phyloP scores from a whole-genome alignment of 2,888 invertebrate species.

The Drosophila niveifrons region DNA sequence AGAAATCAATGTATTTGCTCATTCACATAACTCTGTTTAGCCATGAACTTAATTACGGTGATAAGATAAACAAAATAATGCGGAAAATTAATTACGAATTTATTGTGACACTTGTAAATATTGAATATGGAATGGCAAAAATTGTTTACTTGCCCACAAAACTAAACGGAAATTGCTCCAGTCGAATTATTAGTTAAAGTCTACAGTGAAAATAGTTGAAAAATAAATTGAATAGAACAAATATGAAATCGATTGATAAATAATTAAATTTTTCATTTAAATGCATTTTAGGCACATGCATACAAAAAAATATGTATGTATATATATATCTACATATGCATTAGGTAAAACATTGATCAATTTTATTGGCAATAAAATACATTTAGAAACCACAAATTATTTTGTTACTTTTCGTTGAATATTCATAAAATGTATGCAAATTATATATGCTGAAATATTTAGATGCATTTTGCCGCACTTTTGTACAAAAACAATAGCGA shows the following conservation, averaged over 20 bases:
- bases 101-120: constrained; percentile 1
- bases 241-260: background rate
- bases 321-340: background rate
- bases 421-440: background rate
- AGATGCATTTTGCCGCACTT: background rate
- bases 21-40: constrained; percentile 5
- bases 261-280: constrained; percentile 4
- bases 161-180: constrained; percentile 11
- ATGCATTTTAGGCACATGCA: background rate
- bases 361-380: constrained; percentile 4
- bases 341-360: background rate
- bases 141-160: constrained; percentile 19
- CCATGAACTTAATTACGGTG: constrained; percentile 1
- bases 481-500: background rate
- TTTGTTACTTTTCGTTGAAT: background rate
- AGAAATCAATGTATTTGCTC: constrained; percentile 1
- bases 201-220: background rate
- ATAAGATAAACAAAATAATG: constrained; percentile 9
- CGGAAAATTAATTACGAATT: constrained; percentile 15
- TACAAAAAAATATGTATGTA: too few relatives aligned
- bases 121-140: background rate
- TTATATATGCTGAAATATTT: constrained; percentile 5
- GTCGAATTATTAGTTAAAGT: background rate
- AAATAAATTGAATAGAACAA: background rate
- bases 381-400: constrained; percentile 9